Evolutionary conservation across 2,113 vertebrate genomes (phyloP), one percentile per base, ranked within the genome.

Genomic region (Odontesthes bonariensis): DNA sequence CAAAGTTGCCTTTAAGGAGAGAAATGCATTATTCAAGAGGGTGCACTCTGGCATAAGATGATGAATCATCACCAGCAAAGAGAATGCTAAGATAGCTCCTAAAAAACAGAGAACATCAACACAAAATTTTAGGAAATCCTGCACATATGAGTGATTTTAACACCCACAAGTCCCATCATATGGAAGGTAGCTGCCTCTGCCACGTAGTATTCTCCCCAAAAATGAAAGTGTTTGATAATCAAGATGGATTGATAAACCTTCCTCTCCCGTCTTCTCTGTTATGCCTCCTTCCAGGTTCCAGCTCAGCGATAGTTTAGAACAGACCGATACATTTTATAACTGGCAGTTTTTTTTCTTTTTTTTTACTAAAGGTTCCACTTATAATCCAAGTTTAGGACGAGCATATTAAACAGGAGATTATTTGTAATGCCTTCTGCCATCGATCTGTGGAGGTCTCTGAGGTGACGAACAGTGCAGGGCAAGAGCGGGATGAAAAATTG

Each of bases 311-410:
- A 75, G 82, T 83, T 88, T 74, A 83, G 64, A 68, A 51, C 57
- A 75, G 78, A 60, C 19, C 89, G 86, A 87, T 84, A 67, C 62
- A 77, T 82, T 87, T 83, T 79, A 72, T 67, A 86, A 88, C 56
- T 46, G 68, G 53, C 69, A 74, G 60, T 47, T 58, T 92, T 85
- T 22, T 1, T 31, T 56, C n/a, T n/a, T 9, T 56, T 56, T 32
- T 57, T 69, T 32, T 46, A 62, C 77, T 78, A 69, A 82, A 79
- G 56, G 46, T 83, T 87, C 53, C 62, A 84, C 74, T 88, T 75
- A 62, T 57, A 75, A 55, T 32, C 19, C 11, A 3, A 52, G 51
- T 42, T 69, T 33, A 52, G 32, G 69, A 69, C 62, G 27, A 6
- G 72, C 75, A 87, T 86, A 74, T 79, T 59, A 79, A 87, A 77